Evolutionary conservation across 2,888 invertebrate genomes (phyloP).

Genomic region (Stegophylla sp.): DNA sequence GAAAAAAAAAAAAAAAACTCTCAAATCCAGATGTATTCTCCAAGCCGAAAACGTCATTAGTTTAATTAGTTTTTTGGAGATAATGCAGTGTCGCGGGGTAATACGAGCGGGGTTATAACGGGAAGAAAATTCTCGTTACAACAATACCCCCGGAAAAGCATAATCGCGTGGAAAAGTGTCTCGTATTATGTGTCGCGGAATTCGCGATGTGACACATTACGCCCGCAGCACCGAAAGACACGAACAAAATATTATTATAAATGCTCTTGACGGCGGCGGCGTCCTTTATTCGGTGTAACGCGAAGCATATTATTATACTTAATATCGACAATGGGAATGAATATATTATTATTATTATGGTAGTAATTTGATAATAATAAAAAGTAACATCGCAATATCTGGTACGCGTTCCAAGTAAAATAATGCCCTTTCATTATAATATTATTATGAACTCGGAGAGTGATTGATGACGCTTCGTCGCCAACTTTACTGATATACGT

Average conservation of each 20-base stretch:
- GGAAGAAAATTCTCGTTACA: neutral
- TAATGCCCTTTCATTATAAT: neutral
- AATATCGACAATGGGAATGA: neutral
- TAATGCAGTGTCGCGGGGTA: too few species aligned
- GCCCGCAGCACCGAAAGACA: neutral
- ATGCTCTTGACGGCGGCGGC: neutral
- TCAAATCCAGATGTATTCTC: neutral
- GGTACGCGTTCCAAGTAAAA: neutral
- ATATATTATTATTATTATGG: neutral
- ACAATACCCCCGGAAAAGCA: neutral
- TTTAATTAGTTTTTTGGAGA: slow-evolving; percentile 11
- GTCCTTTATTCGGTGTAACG: neutral
- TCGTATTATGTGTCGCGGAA: neutral
- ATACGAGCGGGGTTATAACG: neutral
- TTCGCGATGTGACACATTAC: neutral
- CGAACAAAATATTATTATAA: neutral
- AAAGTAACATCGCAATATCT: neutral
- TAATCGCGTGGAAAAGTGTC: neutral
- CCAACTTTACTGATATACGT: neutral
- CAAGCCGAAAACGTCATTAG: neutral
- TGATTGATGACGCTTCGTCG: neutral
- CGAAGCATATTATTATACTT: neutral
- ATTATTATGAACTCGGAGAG: neutral
- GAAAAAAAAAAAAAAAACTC: neutral
- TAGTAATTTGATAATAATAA: neutral